Evolutionary conservation across 2,113 vertebrate genomes (phyloP), one percentile per base, ranked within the genome.

Genomic region (Synchiropus splendidus): DNA sequence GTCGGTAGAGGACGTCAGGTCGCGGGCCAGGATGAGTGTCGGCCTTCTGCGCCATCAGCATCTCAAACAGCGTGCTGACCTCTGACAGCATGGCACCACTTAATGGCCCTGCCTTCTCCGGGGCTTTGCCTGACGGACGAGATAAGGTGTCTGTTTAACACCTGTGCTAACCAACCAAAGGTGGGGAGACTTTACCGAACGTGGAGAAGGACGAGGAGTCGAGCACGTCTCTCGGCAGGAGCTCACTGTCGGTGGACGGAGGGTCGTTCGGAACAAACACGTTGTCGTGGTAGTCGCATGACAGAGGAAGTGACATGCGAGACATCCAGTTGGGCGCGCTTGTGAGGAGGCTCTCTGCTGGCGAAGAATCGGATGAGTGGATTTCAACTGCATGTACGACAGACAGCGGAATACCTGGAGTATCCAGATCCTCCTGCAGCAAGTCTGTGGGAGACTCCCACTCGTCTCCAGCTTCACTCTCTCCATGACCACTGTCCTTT

Each of bases 11-110:
- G 12, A 89, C 83, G n/a, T 89, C 89, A 0, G 85, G 76, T 1
- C 84, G 76, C 0, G 82, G 74, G 18, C 82, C 76, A 0, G 73
- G 51, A 5, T 90, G 90, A 21, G 74, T 76, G 8, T 89, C 84
- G 0, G 85, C 77, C 59, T 87, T 88, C 80, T 90, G 90, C 0
- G 85, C 87, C 79, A 94, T 73, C 56, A 98, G 79, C 88, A 94
- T 87, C 70, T 98, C 90, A 2, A 98, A 85, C 51, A 98, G 83
- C 0, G 87, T 89, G 80, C 90, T 95, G 83, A 98, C 94, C 77
- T 98, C 92, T 0, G 89, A 92, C 16, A 98, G 79, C 56, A 95
- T 9, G 68, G 89, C 73, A 63, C 78, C 90, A 31, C 89, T 86
- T 70, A 93, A 75, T 2, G 79, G 74, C 0, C 71, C 74, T 38